Evolutionary conservation across 1,140 invertebrate genomes (phyloP).

Genomic region (Tetragonula clypearis): DNA sequence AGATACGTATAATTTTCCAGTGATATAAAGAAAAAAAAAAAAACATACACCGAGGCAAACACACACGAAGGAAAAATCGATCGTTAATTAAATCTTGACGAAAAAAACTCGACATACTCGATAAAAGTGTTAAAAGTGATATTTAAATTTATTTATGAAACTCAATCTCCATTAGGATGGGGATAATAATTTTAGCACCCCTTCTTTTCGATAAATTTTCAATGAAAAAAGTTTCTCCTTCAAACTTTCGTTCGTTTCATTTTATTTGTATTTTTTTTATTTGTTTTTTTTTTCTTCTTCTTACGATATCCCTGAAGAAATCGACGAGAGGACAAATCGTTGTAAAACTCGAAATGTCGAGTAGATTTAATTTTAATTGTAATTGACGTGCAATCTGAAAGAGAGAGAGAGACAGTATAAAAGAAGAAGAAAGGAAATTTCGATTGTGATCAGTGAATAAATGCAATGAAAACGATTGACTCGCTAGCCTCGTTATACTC

Average conservation of each 20-base stretch:
- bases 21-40: not conserved
- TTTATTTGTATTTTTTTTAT: no score
- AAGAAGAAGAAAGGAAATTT: not conserved
- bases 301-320: not conserved
- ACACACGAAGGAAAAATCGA: not conserved
- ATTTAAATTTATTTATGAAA: not conserved
- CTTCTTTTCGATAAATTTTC: not conserved
- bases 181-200: not conserved
- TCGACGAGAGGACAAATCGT: no score
- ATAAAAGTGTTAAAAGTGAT: not conserved
- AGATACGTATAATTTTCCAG: not conserved
- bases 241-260: not conserved
- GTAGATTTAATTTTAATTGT: not conserved
- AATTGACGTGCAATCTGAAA: not conserved
- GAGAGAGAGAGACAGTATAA: not conserved
- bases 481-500: constrained; percentile 30
- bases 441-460: not conserved
- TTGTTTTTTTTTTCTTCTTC: not conserved
- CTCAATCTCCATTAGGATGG: not conserved
- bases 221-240: not conserved
- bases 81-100: not conserved
- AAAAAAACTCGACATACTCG: not conserved
- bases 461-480: constrained; percentile 14
- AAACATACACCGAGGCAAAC: not conserved
- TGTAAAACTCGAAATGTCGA: not conserved